Base-by-base conservation (phyloP, 1,140 invertebrate genomes). In the Neodiprion pinetum region DNA sequence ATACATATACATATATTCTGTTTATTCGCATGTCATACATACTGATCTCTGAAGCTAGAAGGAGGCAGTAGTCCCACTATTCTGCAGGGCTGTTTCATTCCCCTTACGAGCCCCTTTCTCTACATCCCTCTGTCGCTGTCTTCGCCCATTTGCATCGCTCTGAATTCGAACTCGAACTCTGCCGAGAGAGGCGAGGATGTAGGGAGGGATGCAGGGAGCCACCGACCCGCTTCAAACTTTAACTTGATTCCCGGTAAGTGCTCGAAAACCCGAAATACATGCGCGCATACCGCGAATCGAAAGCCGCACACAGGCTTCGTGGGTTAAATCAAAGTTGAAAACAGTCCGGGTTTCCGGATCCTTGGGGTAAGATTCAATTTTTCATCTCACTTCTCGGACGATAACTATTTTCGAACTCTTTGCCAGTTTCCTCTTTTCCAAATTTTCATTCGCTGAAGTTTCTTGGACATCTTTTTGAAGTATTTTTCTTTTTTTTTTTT, bases 121-220 rank as follows among this genome's bases (percentile, higher is more conserved):
- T 61, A 12, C 53, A 12, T 61, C 53, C n/a, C 53, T 61, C n/a
- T 61, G 11, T 61, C 53, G 11, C 1, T 61, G 11, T n/a, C 53
- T 61, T n/a, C n/a, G 53, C 53, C 11, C 53, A 61, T 61, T 61
- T 61, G 53, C 53, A 61, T 61, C 53, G 53, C 53, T 61, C 53
- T 61, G 53, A 61, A 61, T 61, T 61, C 53, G 53, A 61, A 61
- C n/a, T 61, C 53, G 53, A 61, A 61, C 53, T 61, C 53, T 40
- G 5, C 28, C 1, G 28, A 40, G 28, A 40, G 28, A 40, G 28
- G 28, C 5, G 53, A 61, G n/a, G 11, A 12, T n/a, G n/a, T n/a
- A n/a, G 11, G 11, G 53, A 61, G n/a, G 11, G 53, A 61, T 4
- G 11, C 53, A 61, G 11, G 5, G 28, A 40, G 2, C 28, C 28